Percentiles rank a stretch among this genome's conserved stretches.
Evolutionary conservation across 2,113 vertebrate genomes (phyloP).

Genomic region (Emydocephalus ijimae): DNA sequence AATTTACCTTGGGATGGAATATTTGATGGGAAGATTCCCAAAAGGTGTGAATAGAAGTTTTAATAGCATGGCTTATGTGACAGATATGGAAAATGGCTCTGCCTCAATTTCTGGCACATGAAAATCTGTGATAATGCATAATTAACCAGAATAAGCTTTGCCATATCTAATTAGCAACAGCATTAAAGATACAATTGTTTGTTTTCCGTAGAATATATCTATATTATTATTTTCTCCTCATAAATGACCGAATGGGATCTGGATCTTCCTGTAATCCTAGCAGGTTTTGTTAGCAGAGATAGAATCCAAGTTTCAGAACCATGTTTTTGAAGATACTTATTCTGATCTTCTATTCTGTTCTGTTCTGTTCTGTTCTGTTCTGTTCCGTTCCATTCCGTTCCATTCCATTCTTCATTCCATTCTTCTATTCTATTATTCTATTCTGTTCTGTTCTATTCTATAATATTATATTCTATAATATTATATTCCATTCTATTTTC

Average conservation of each 20-base stretch:
- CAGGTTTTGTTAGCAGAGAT: too few species aligned
- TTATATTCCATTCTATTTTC: too few species aligned
- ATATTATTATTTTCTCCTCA: background rate
- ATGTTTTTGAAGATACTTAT: too few species aligned
- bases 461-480: too few species aligned
- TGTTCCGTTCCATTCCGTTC: too few species aligned
- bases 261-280: background rate
- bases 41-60: background rate
- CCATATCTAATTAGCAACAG: background rate
- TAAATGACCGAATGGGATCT: too few species aligned
- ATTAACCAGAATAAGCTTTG: background rate
- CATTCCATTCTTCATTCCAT: too few species aligned
- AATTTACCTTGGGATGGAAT: background rate
- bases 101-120: background rate
- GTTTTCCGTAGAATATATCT: background rate
- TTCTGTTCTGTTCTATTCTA: too few species aligned
- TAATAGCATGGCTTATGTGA: background rate
- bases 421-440: too few species aligned
- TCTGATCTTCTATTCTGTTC: too few species aligned
- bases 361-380: too few species aligned
- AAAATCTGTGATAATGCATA: background rate
- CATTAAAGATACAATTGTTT: background rate
- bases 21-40: background rate
- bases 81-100: background rate
- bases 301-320: too few species aligned